Evolutionary conservation across 1,140 invertebrate genomes (phyloP), one percentile per base, ranked within the genome.

Genomic region (Listronotus oregonensis): DNA sequence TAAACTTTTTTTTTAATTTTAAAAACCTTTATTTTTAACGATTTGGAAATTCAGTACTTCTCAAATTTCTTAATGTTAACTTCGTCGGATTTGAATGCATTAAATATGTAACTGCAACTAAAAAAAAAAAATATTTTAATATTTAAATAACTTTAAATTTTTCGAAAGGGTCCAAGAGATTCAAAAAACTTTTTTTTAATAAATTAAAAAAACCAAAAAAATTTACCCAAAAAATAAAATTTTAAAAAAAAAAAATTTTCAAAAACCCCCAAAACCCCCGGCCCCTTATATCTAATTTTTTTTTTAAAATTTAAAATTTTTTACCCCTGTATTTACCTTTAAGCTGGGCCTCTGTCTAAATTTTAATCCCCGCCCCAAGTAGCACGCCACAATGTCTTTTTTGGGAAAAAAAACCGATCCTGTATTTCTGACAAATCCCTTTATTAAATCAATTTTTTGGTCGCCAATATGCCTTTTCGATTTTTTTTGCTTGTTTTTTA

Each of bases 81-180:
- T 6, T 75, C 65, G 12, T 58, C 40, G 1, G 70, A 56, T n/a
- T 73, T 44, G 72, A 57, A 6, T 71, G 55, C 17, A 72, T 70
- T 50, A 76, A 57, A 61, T 70, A 76, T 14, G 70, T 74, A 66
- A 76, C 72, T 10, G 75, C 73, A 55, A 72, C 75, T 75, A 42
- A 47, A 71, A 72, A 55, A 39, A 46, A 57, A 17, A 43, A n/a
- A 27, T 27, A 32, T 14, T n/a, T 27, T n/a, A n/a, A n/a, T n/a
- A n/a, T n/a, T n/a, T n/a, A n/a, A n/a, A n/a, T n/a, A n/a, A n/a
- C n/a, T n/a, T n/a, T n/a, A n/a, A n/a, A n/a, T n/a, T n/a, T n/a
- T n/a, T n/a, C n/a, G n/a, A n/a, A n/a, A n/a, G n/a, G n/a, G n/a
- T n/a, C n/a, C n/a, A n/a, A n/a, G n/a, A n/a, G n/a, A n/a, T n/a